Evolutionary conservation across 2,888 invertebrate species (phyloP), one percentile per base, ranked within the genome.

Genomic region (Caenorhabditis becei): DNA sequence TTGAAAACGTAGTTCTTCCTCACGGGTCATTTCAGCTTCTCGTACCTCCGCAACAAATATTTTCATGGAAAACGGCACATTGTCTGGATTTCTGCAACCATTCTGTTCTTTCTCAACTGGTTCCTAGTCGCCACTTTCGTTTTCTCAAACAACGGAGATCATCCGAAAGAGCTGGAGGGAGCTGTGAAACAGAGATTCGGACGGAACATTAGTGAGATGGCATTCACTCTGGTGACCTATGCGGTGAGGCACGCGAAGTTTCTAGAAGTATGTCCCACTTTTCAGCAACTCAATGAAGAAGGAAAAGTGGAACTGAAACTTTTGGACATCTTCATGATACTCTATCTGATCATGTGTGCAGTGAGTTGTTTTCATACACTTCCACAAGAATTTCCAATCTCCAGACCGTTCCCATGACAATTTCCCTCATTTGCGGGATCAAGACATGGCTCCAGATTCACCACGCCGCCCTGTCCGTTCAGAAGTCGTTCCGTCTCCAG

Each of bases 181-280:
- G 35, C 47, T 1, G 58, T 72, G 14, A 32, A 24, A 2, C 49
- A 58, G n/a, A 32, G 63, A 35, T 72, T 72, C 37, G 72, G 49
- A 7, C 56, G 72, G 35, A 58, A 72, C 54, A 35, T 72, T 5
- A 72, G n/a, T 18, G 35, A 44, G 4, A 72, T 72, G 72, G 72
- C 72, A 18, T 53, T 56, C 37, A 72, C 72, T 1, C n/a, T 72
- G 8, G 72, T 72, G 14, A 47, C 72, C 8, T 72, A 72, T 65
- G 72, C 72, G 37, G 63, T 63, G 41, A 26, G 18, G 1, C 7
- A 11, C 41, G 7, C 2, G 14, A 41, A 32, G 51, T 14, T 47
- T n/a, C n/a, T 16, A 11, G 26, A 56, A 16, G 8, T n/a, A 10
- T 1, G 20, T 1, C 7, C 14, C 7, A 41, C 14, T 41, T 70